Percentiles rank a stretch among this genome's conserved stretches.
These are phyloP conservation scores for Diabrotica undecimpunctata DNA, from an alignment of 1,140 invertebrate species.

Conservation along the genomic window DNA sequence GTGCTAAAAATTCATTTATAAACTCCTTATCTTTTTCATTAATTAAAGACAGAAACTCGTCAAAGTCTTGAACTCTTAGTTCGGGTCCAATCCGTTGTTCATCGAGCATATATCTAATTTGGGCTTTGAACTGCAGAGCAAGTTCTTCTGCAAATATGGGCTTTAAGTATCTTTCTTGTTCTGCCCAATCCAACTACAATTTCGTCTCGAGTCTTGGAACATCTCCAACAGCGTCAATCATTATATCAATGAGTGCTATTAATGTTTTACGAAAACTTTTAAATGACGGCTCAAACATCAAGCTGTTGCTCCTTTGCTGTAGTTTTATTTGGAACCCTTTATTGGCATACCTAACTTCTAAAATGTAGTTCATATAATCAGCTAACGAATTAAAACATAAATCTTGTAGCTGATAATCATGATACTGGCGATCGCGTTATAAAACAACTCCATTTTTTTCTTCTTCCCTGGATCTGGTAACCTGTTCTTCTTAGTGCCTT, in stretches of 20 bases:
- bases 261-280: slow-evolving; percentile 68
- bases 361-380: slow-evolving; percentile 74
- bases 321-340: slow-evolving; percentile 74
- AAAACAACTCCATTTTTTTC: slow-evolving; percentile 69
- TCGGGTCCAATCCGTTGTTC: slow-evolving; percentile 69
- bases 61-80: slow-evolving; percentile 69
- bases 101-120: slow-evolving; percentile 60
- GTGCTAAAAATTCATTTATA: slow-evolving; percentile 66
- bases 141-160: slow-evolving; percentile 66
- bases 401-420: slow-evolving; percentile 81
- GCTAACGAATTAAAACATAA: slow-evolving; percentile 75
- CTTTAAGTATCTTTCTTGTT: slow-evolving; percentile 50
- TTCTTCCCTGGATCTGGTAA: slow-evolving; percentile 67
- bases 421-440: slow-evolving; percentile 76
- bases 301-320: slow-evolving; percentile 60
- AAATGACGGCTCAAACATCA: slow-evolving; percentile 79
- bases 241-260: slow-evolving; percentile 66
- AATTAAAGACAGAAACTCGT: slow-evolving; percentile 76
- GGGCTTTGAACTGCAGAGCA: slow-evolving; percentile 55
- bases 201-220: slow-evolving; percentile 73
- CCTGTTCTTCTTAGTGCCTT: slow-evolving; percentile 71
- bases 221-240: slow-evolving; percentile 64
- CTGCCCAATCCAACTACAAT: slow-evolving; percentile 60
- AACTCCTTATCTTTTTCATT: slow-evolving; percentile 61
- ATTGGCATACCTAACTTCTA: slow-evolving; percentile 66